Percentiles rank a stretch among this genome's conserved stretches.
These are phyloP conservation scores for Oceanites oceanicus DNA, from an alignment of 2,113 vertebrate genomes.

Conservation along the genomic window DNA sequence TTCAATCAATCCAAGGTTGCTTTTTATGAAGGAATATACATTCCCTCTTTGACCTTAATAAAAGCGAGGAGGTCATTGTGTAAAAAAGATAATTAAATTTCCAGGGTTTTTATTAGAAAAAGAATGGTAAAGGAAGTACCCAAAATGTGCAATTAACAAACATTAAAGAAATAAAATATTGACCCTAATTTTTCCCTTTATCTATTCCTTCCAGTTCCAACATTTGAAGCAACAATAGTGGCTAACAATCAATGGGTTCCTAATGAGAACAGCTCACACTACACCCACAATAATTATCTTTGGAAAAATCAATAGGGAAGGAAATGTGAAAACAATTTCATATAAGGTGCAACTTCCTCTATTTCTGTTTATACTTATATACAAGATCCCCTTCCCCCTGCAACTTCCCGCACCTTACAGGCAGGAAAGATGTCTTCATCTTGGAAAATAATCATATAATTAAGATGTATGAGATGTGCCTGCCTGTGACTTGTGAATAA, in stretches of 20 bases:
- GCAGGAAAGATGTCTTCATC: not conserved
- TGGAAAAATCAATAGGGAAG: conserved; percentile 65
- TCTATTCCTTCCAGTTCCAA: not conserved
- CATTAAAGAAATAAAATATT: conserved; percentile 20
- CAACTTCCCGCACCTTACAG: not conserved
- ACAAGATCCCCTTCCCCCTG: not conserved
- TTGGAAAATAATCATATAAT: conserved; percentile 65
- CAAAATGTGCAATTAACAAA: not conserved
- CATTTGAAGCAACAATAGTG: conserved; percentile 45
- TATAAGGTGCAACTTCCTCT: conserved; percentile 24
- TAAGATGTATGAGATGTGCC: conserved; percentile 61
- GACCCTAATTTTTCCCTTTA: not conserved
- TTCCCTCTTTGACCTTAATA: conserved; percentile 38
- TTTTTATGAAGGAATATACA: conserved; percentile 28
- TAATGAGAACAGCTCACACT: conserved; percentile 69
- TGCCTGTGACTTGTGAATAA: not conserved
- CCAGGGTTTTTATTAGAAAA: not conserved
- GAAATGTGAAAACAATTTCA: conserved; percentile 53
- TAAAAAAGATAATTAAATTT: not conserved
- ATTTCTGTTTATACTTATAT: not conserved
- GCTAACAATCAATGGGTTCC: conserved; percentile 57
- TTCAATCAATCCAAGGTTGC: conserved; percentile 42
- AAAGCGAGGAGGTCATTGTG: not conserved
- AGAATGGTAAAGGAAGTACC: not conserved
- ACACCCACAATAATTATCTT: conserved; percentile 62